Conservation (phyloP, 1,140 invertebrate species). For the Magallana gigas region DNA sequence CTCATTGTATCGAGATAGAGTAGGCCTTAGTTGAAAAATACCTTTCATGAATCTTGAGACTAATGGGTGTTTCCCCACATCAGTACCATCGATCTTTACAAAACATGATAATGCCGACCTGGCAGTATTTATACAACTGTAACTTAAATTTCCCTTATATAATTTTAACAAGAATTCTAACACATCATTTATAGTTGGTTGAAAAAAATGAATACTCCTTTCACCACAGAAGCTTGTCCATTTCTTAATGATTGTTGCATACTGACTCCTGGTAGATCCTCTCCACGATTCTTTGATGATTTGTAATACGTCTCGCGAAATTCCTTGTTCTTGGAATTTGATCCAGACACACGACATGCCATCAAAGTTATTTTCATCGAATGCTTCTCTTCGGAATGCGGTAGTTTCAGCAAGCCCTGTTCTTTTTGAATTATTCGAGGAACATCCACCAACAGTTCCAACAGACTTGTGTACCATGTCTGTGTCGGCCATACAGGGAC, state of each 20-base stretch:
- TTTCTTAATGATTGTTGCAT: neutral
- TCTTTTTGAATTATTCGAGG: neutral
- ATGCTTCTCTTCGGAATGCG: no score
- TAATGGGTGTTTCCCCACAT: neutral
- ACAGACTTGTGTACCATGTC: neutral
- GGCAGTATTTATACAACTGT: neutral
- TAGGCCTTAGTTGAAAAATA: neutral
- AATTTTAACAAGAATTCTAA: neutral
- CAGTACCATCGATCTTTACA: neutral
- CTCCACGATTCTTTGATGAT: neutral
- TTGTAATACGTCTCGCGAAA: neutral
- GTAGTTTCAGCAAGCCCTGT: no score
- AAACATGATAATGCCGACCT: neutral
- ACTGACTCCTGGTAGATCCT: neutral
- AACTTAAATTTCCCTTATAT: neutral
- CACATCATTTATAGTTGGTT: neutral
- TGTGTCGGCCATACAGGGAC: no score
- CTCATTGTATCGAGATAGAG: no score
- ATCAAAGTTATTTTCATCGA: no score
- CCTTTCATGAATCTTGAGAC: neutral
- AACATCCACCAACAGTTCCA: neutral
- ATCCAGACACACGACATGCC: no score
- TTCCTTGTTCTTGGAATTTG: neutral
- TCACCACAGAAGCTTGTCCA: neutral
- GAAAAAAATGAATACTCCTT: neutral